Percentiles rank a stretch among this genome's conserved stretches.
Conservation (phyloP, 2,888 invertebrate species). For the Acanthococcus lagerstroemiae region DNA sequence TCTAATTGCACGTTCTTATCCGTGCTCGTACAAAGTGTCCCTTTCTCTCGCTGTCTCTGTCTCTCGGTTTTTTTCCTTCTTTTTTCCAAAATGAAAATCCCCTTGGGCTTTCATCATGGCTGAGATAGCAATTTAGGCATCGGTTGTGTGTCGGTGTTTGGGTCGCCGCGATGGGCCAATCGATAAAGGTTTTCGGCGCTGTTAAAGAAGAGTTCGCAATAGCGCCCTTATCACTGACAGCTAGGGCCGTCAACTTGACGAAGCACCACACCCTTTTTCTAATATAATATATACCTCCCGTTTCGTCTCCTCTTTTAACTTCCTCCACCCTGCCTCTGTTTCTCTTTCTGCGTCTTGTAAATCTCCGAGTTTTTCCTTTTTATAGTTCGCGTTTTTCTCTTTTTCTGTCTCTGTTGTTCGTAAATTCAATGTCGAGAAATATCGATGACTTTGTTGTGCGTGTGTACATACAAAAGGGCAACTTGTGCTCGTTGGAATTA, state of each 20-base stretch:
- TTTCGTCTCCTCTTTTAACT: constrained; percentile 7
- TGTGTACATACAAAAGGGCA: too few species aligned
- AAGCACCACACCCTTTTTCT: constrained; percentile 29
- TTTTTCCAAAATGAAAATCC: not conserved
- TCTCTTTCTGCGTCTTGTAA: not conserved
- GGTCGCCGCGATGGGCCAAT: constrained; percentile 30
- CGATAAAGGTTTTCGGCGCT: constrained; percentile 29
- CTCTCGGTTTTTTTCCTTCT: not conserved
- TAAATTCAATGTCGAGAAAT: too few species aligned
- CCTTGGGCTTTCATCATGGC: constrained; percentile 15
- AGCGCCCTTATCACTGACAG: constrained; percentile 30
- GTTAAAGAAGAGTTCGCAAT: constrained; percentile 27
- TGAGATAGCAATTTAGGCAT: constrained; percentile 26
- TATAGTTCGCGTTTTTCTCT: too few species aligned
- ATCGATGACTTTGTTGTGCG: too few species aligned
- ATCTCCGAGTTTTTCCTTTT: not conserved
- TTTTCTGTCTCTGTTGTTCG: not conserved
- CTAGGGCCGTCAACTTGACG: constrained; percentile 29
- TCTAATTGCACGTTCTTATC: not conserved
- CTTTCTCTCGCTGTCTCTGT: too few species aligned
- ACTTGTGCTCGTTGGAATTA: too few species aligned
- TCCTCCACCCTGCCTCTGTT: too few species aligned
- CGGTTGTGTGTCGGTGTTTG: constrained; percentile 21
- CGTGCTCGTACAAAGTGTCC: too few species aligned
- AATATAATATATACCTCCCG: constrained; percentile 29